Base-by-base conservation (phyloP, 2,888 invertebrate species). In the Tipula confusa region DNA sequence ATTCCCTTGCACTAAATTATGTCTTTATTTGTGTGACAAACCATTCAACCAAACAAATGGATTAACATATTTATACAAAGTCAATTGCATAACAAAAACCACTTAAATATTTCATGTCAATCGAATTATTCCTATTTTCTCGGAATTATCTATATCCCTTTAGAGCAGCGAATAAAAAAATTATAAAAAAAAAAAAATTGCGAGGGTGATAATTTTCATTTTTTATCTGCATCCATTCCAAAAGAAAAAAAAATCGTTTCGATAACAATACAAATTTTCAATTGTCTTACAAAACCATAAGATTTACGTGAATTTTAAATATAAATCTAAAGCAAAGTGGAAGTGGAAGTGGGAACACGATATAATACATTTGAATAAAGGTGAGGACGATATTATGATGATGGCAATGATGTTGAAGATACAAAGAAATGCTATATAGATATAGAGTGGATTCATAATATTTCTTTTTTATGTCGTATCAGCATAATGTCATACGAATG, bases 251-350 rank as follows among this genome's bases (percentile, higher is more conserved):
- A 31, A 13, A 24, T 64, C 64, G 64, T 64, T 64, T 64, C 64
- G 24, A 64, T 64, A 64, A 64, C 64, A 64, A 64, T 64, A 24
- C 24, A 64, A 64, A 64, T 9, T 64, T 64, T 64, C 64, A 64
- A 64, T 64, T 64, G 64, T 64, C 64, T 64, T 64, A 64, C 64
- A 24, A 64, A 64, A 64, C 64, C 64, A 64, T 64, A 64, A 64
- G 64, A 64, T 64, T 64, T 64, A 64, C 64, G 64, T 64, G 64
- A 64, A 64, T 64, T 64, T 64, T 64, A 64, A 64, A 64, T 64
- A 64, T 64, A 38, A 13, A 31, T 43, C 13, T 43, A 43, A 15
- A n/a, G 43, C 13, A 7, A 9, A 24, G 18, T 7, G 7, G 24
- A 64, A 64, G 64, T 64, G 64, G 64, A 64, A 64, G 9, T 64